Evolutionary conservation across 2,888 invertebrate species (phyloP).

Genomic region (Drosophila mimica): DNA sequence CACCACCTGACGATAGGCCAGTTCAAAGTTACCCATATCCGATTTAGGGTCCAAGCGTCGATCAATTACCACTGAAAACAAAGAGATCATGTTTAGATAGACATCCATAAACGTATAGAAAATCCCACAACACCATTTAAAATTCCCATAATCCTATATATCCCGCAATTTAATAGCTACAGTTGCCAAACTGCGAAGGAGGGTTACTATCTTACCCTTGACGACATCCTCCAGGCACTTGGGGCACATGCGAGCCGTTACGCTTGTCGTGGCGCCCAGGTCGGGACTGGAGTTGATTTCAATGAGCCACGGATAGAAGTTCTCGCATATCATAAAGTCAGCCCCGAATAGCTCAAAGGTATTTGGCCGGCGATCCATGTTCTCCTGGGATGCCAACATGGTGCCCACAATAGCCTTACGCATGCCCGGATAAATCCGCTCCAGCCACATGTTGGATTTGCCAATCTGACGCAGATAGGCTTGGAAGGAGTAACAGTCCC

Average conservation of each 20-base stretch:
- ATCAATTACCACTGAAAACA: conserved; percentile 91
- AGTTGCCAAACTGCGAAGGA: no score
- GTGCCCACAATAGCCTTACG: conserved; percentile 91
- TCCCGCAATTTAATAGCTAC: no score
- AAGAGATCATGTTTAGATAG: neutral
- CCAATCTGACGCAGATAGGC: conserved; percentile 87
- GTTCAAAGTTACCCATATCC: conserved; percentile 92
- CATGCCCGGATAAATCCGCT: conserved; percentile 94
- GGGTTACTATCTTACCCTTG: conserved; percentile 88
- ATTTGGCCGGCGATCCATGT: conserved; percentile 91
- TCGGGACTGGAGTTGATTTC: conserved; percentile 98
- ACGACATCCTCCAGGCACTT: conserved; percentile 95
- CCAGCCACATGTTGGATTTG: conserved; percentile 91
- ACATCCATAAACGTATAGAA: no score
- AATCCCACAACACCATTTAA: no score
- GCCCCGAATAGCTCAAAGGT: conserved; percentile 98
- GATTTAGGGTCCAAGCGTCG: conserved; percentile 89
- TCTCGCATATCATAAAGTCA: conserved; percentile 96
- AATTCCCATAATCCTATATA: no score
- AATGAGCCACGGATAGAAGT: conserved; percentile 95
- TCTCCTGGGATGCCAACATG: conserved; percentile 93
- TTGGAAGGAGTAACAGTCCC: conserved; percentile 94
- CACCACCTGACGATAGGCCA: conserved; percentile 91
- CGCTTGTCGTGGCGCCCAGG: conserved; percentile 94
- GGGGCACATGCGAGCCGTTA: conserved; percentile 94